Evolutionary conservation across 2,888 invertebrate genomes (phyloP).

Genomic region (Melolontha melolontha): DNA sequence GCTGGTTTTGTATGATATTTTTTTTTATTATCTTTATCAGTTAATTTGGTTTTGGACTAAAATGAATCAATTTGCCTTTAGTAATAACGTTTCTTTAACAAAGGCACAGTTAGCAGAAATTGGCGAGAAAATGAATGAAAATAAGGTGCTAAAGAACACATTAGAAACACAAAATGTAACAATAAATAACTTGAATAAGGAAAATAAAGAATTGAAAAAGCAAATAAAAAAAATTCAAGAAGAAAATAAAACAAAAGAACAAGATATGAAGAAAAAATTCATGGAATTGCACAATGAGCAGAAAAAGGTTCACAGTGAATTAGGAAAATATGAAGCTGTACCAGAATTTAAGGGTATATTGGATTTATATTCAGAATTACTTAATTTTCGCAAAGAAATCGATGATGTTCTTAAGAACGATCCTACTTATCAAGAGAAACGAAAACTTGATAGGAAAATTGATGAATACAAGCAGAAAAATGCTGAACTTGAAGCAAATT

Average conservation of each 20-base stretch:
- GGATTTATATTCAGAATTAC: constrained; percentile 19
- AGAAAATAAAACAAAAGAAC: constrained; percentile 25
- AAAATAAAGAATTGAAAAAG: constrained; percentile 28
- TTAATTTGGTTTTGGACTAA: not conserved
- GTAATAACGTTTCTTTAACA: constrained; percentile 6
- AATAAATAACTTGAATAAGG: constrained; percentile 22
- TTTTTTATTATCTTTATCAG: too few relatives aligned
- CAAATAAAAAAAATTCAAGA: constrained; percentile 13
- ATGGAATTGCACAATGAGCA: constrained; percentile 21
- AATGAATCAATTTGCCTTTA: constrained; percentile 14
- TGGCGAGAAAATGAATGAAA: constrained; percentile 26
- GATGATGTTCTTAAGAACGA: constrained; percentile 10
- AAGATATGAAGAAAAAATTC: constrained; percentile 36
- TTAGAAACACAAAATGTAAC: constrained; percentile 22
- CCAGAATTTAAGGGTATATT: constrained; percentile 36
- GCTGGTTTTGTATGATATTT: too few relatives aligned
- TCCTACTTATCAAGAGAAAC: constrained; percentile 1
- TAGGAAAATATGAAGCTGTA: constrained; percentile 35
- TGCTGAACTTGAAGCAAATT: constrained; percentile 16
- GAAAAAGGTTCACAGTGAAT: constrained; percentile 23
- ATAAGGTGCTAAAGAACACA: constrained; percentile 24
- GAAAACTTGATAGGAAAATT: constrained; percentile 27
- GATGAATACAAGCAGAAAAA: constrained; percentile 37
- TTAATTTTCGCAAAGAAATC: constrained; percentile 21
- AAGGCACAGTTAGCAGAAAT: constrained; percentile 34